Conservation (phyloP, 2,888 invertebrate genomes). For the Actias luna region DNA sequence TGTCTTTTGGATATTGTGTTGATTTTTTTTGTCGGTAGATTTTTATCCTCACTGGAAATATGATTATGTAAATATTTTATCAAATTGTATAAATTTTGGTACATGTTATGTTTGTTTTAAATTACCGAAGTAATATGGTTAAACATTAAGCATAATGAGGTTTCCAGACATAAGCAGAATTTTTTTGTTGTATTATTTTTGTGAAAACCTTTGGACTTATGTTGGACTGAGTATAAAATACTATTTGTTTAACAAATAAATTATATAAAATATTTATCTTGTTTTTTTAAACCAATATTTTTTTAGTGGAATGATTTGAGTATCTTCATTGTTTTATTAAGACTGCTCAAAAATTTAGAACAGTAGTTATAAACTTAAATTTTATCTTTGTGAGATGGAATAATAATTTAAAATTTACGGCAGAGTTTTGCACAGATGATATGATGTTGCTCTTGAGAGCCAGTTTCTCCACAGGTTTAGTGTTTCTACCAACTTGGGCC, state of each 20-base stretch:
- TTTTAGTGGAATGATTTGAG: no score
- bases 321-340: no score
- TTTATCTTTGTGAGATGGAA: no score
- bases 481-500: no score
- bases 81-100: slow-evolving; percentile 27
- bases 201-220: slow-evolving; percentile 59
- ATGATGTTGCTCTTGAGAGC: no score
- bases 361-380: no score
- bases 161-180: slow-evolving; percentile 46
- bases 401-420: no score
- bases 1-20: slow-evolving; percentile 33
- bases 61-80: slow-evolving; percentile 18
- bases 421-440: no score
- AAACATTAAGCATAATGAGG: slow-evolving; percentile 50
- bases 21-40: slow-evolving; percentile 34
- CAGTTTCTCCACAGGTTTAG: no score
- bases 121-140: slow-evolving; percentile 28
- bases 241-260: slow-evolving; percentile 73
- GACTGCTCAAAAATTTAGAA: not conserved
- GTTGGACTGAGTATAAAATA: slow-evolving; percentile 78
- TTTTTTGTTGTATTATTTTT: slow-evolving; percentile 60
- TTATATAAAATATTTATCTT: slow-evolving; percentile 39
- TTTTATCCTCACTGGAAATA: slow-evolving; percentile 35
- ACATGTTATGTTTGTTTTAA: slow-evolving; percentile 28
- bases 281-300: not conserved